Conservation (phyloP, 1,140 invertebrate species). For the Patella vulgata region DNA sequence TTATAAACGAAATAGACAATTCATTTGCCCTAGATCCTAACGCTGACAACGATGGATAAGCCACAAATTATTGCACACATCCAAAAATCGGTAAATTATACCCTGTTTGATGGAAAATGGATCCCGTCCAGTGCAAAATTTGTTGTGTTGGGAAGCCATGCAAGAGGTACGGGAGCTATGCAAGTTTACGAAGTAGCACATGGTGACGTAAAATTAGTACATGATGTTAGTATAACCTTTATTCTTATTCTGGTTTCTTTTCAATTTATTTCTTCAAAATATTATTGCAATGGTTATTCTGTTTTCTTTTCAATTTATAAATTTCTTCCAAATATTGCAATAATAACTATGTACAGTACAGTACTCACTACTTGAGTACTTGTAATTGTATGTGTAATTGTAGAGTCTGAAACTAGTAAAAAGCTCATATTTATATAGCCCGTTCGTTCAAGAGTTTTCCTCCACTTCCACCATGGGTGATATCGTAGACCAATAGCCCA, state of each 20-base stretch:
- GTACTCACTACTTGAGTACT: too few species aligned
- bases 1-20: background rate
- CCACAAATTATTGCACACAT: conserved; percentile 91
- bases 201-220: conserved; percentile 77
- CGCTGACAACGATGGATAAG: conserved; percentile 73
- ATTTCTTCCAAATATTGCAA: too few species aligned
- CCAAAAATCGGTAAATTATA: conserved; percentile 85
- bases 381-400: too few species aligned
- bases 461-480: too few species aligned
- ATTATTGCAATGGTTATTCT: too few species aligned
- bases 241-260: background rate
- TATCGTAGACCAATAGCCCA: too few species aligned
- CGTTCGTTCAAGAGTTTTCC: too few species aligned
- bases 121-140: conserved; percentile 93
- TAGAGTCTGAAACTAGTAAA: too few species aligned
- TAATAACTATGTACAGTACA: too few species aligned
- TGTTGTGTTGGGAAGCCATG: conserved; percentile 84
- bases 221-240: conserved; percentile 68
- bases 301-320: too few species aligned
- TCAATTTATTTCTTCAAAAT: too few species aligned
- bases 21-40: background rate
- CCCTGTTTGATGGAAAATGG: conserved; percentile 93
- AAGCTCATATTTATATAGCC: too few species aligned
- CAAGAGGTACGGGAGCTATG: conserved; percentile 84
- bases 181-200: conserved; percentile 87